Conservation (phyloP, 2,888 invertebrate genomes). For the Lycophotia porphyrea region DNA sequence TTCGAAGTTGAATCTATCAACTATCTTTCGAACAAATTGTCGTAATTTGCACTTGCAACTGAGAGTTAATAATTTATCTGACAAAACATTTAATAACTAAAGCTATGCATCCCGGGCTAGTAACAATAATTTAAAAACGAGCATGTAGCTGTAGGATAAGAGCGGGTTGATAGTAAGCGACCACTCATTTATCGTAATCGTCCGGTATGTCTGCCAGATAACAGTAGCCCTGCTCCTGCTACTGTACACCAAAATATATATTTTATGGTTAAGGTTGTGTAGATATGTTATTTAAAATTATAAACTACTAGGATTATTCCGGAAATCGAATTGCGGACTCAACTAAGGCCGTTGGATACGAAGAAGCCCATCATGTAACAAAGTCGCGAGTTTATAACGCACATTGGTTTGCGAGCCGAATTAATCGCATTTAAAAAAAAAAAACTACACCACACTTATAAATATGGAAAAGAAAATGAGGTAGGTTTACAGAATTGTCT, state of each 20-base stretch:
- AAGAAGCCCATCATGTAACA: too few relatives aligned
- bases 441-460: too few relatives aligned
- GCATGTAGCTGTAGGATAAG: conserved; percentile 36
- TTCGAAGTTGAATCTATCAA: neutral
- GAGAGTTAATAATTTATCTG: neutral
- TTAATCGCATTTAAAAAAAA: too few relatives aligned
- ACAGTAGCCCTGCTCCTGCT: conserved; percentile 21
- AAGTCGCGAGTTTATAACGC: too few relatives aligned
- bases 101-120: neutral
- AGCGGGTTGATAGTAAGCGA: conserved; percentile 24
- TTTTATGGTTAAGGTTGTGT: conserved; percentile 16
- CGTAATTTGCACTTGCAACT: neutral
- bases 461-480: too few relatives aligned
- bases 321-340: too few relatives aligned
- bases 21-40: neutral
- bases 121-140: conserved; percentile 31
- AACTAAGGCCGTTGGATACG: too few relatives aligned
- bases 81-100: conserved; percentile 2
- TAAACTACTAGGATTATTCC: too few relatives aligned
- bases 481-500: too few relatives aligned
- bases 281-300: too few relatives aligned
- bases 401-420: too few relatives aligned
- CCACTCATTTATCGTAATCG: conserved; percentile 52
- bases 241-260: conserved; percentile 7
- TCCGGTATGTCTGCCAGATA: conserved; percentile 56